Base-by-base conservation (phyloP, 2,888 invertebrate species). In the Drosophila tanythrix region DNA sequence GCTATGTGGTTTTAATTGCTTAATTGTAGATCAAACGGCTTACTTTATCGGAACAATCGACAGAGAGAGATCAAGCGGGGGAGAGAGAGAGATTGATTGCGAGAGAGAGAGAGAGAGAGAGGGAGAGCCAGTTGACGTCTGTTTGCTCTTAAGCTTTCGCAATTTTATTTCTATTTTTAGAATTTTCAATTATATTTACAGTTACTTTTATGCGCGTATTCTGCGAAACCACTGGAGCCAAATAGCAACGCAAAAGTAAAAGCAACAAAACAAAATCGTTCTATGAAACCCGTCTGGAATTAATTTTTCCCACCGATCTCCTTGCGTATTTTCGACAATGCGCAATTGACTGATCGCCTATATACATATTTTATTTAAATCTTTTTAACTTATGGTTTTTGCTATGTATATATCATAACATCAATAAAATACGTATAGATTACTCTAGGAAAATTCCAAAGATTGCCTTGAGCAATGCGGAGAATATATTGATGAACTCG, bases 21-120 rank as follows among this genome's bases (percentile, higher is more conserved):
- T 82, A 88, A 88, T 89, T 84, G 68, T 66, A 82, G 90, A 84
- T 84, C 83, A 89, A 84, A 87, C 63, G 70, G 57, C 55, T 61
- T 70, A 57, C 25, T 69, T 50, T 62, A 82, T 69, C 65, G 48
- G 31, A 53, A 31, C 27, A 69, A 67, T 64, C 59, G 27, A 29
- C 10, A 60, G 33, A 25, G 11, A 43, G 27, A 52, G 25, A 27
- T 31, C 18, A n/a, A 10, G 29, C 21, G n/a, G 21, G 6, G 31
- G 8, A 33, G 25, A 5, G 43, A 43, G 3, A 25, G 3, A 27
- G 0, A 25, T n/a, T n/a, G 8, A 13, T 8, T 2, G 40, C 36
- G 27, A 2, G 38, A 18, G 18, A 35, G 3, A 33, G 33, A 46
- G 36, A 18, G 33, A 6, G 25, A 3, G 36, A 4, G 43, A 55